Conservation (phyloP, 2,888 invertebrate genomes). For the Incurvaria masculella region DNA sequence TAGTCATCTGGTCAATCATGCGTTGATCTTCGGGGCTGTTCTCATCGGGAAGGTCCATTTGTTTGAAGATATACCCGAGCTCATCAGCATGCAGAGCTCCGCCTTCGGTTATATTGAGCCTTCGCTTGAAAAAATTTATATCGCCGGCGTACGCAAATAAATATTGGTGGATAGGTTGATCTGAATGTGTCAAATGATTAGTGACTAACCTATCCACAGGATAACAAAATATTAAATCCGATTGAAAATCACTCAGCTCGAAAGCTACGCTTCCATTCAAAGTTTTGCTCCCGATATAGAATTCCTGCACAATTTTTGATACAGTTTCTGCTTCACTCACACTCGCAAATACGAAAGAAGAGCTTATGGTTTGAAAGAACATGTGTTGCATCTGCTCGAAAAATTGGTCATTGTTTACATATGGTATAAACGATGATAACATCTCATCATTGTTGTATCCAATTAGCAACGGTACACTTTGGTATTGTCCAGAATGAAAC, state of each 20-base stretch:
- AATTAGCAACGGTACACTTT: constrained; percentile 24
- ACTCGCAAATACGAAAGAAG: neutral
- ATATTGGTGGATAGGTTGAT: too few species aligned
- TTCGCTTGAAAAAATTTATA: too few species aligned
- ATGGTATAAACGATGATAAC: constrained; percentile 5
- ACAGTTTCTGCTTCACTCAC: constrained; percentile 2
- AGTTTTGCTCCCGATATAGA: neutral
- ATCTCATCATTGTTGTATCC: constrained; percentile 30
- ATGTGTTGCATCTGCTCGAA: neutral
- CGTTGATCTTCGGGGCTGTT: too few species aligned
- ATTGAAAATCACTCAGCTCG: neutral
- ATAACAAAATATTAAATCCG: too few species aligned
- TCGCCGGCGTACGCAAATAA: too few species aligned
- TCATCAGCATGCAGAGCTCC: too few species aligned
- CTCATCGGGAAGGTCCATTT: too few species aligned
- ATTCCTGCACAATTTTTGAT: neutral
- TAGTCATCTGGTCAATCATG: too few species aligned
- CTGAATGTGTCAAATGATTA: too few species aligned
- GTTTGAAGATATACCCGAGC: too few species aligned
- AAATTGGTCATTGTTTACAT: neutral
- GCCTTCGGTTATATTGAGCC: too few species aligned
- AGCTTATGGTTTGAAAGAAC: neutral
- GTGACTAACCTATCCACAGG: too few species aligned
- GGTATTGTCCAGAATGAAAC: constrained; percentile 4
- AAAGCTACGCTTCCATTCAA: neutral